Evolutionary conservation across 1,140 invertebrate species (phyloP).

Genomic region (Cylas formicarius): DNA sequence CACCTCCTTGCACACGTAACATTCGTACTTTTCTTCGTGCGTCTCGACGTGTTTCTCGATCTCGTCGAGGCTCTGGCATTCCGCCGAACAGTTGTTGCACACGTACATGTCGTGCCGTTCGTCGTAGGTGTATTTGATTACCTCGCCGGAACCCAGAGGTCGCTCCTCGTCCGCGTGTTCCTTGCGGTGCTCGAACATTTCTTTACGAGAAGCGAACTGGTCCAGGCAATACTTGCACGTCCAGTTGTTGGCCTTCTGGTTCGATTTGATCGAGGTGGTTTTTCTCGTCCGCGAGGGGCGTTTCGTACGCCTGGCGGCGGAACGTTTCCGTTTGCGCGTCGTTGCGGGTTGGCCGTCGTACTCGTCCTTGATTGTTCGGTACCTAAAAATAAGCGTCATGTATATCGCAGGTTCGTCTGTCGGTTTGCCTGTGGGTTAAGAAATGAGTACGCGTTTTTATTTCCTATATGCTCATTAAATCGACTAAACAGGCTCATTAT

Average conservation of each 20-base stretch:
- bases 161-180: slow-evolving; percentile 15
- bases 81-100: slow-evolving; percentile 29
- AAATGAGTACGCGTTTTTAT: too few species aligned
- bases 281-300: too few species aligned
- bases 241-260: slow-evolving; percentile 27
- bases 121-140: slow-evolving; percentile 26
- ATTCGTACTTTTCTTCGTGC: slow-evolving; percentile 28
- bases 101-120: slow-evolving; percentile 25
- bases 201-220: slow-evolving; percentile 25
- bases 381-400: too few species aligned
- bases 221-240: slow-evolving; percentile 29
- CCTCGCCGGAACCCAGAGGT: not conserved
- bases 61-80: slow-evolving; percentile 26
- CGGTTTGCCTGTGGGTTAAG: too few species aligned
- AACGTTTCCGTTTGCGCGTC: too few species aligned
- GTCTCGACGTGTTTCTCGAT: slow-evolving; percentile 38
- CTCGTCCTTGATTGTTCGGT: too few species aligned
- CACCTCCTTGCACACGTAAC: slow-evolving; percentile 22
- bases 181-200: slow-evolving; percentile 26
- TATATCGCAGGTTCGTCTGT: too few species aligned
- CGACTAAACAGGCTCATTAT: too few species aligned
- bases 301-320: too few species aligned
- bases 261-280: too few species aligned
- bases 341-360: too few species aligned
- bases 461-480: too few species aligned